Conservation (phyloP, 2,113 vertebrate genomes). For the Podiceps cristatus region DNA sequence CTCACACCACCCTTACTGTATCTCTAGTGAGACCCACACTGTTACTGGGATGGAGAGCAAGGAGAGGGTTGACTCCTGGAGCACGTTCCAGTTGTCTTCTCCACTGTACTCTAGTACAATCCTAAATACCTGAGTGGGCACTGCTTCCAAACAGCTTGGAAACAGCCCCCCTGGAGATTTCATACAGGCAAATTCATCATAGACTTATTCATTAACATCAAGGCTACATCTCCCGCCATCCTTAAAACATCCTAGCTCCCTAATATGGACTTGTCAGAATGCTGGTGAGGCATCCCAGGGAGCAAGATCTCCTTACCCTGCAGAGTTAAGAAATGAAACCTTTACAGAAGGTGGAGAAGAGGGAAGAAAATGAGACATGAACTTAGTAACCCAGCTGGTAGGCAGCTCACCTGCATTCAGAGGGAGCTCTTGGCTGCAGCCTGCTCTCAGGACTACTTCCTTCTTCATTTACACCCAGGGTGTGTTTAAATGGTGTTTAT, state of each 20-base stretch:
- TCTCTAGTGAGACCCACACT: not conserved
- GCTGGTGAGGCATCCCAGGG: not conserved
- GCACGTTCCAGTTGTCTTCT: not conserved
- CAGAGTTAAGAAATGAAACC: not conserved
- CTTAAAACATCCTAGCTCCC: not conserved
- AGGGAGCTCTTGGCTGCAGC: not conserved
- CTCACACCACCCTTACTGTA: fast-evolving
- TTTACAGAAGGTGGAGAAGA: not conserved
- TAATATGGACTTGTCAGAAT: not conserved
- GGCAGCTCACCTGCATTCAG: not conserved
- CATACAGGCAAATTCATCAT: not conserved
- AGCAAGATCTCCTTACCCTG: not conserved
- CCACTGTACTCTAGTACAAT: not conserved
- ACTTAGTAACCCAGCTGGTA: not conserved
- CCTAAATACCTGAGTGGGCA: not conserved
- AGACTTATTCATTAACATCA: not conserved
- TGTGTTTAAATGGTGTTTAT: not conserved
- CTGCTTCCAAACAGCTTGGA: not conserved
- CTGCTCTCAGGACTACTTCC: not conserved
- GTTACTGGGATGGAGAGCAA: not conserved
- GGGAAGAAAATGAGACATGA: not conserved
- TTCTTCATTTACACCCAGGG: not conserved
- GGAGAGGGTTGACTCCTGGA: not conserved
- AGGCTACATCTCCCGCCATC: not conserved
- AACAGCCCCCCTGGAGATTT: not conserved